Evolutionary conservation across 2,888 invertebrate genomes (phyloP).

Genomic region (Argyra leucocephala): DNA sequence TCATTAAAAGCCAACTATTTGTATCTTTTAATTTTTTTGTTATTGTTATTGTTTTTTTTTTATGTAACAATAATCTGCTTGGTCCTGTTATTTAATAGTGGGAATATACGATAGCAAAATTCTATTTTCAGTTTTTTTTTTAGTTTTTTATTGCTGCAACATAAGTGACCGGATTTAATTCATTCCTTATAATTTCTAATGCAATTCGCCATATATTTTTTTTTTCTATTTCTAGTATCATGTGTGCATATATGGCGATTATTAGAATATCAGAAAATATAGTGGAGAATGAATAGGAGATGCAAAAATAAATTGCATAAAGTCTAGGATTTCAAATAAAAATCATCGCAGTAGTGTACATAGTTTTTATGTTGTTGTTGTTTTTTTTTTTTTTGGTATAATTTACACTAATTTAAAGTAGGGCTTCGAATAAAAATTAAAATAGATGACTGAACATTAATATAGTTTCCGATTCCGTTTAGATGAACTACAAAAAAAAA

Average conservation of each 20-base stretch:
- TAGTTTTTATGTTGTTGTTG: too few species aligned
- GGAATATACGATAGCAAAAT: too few species aligned
- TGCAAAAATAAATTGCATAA: not conserved
- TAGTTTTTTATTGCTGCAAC: not conserved
- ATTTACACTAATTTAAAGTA: too few species aligned
- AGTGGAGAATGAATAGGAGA: not conserved
- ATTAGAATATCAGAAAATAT: not conserved
- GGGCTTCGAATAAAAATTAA: not conserved
- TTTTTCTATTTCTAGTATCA: not conserved
- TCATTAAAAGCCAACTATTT: not conserved
- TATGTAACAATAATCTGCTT: too few species aligned
- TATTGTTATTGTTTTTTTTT: too few species aligned
- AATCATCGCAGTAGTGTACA: too few species aligned
- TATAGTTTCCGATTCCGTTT: not conserved
- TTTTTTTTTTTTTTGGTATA: too few species aligned
- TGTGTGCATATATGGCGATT: too few species aligned
- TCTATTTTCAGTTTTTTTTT: not conserved
- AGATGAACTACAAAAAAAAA: not conserved
- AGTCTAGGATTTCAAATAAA: too few species aligned
- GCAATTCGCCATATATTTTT: not conserved
- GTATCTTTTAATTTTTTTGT: not conserved
- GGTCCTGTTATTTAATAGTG: too few species aligned
- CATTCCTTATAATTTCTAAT: not conserved
- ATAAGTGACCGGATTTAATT: not conserved
- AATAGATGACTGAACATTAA: not conserved